Percentiles rank a stretch among this genome's conserved stretches.
These are phyloP conservation scores for Lytechinus variegatus DNA, from an alignment of 35 echinoderm and acorn worm genomes.

Conservation along the genomic window DNA sequence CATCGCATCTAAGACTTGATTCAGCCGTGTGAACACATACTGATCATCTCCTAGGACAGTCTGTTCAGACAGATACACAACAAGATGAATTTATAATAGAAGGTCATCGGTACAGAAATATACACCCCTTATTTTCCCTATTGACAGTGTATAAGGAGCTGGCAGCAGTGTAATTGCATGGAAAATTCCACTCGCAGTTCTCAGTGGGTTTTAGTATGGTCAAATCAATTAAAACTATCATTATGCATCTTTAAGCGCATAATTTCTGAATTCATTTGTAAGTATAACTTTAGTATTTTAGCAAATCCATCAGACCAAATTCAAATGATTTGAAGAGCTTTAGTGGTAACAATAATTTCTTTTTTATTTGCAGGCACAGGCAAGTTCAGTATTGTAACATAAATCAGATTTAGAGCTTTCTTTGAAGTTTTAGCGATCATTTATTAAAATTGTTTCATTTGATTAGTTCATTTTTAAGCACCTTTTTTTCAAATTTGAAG, in stretches of 20 bases:
- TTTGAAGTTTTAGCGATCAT: too few relatives aligned
- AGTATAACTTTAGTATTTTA: too few relatives aligned
- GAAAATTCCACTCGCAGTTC: not conserved
- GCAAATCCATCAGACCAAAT: too few relatives aligned
- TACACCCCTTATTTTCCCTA: not conserved
- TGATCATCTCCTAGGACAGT: conserved; percentile 92
- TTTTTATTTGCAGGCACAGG: too few relatives aligned
- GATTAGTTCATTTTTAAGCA: too few relatives aligned
- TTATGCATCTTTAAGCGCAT: not conserved
- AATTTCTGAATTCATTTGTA: too few relatives aligned
- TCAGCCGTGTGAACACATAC: conserved; percentile 94
- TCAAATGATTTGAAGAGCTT: not conserved
- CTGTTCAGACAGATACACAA: conserved; percentile 55
- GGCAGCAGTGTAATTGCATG: not conserved
- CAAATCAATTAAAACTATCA: not conserved
- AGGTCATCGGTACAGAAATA: not conserved
- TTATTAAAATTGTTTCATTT: too few relatives aligned
- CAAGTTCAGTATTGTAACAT: too few relatives aligned
- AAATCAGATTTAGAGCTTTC: too few relatives aligned
- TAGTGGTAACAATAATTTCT: not conserved
- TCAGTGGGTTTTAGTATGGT: not conserved
- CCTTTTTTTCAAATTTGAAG: too few relatives aligned
- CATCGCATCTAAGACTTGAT: conserved; percentile 86
- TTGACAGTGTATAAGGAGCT: too few relatives aligned
- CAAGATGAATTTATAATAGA: not conserved